Percentiles rank a stretch among this genome's conserved stretches.
Conservation (phyloP, 2,797 vertebrate genomes). For the Cyclopterus lumpus region DNA sequence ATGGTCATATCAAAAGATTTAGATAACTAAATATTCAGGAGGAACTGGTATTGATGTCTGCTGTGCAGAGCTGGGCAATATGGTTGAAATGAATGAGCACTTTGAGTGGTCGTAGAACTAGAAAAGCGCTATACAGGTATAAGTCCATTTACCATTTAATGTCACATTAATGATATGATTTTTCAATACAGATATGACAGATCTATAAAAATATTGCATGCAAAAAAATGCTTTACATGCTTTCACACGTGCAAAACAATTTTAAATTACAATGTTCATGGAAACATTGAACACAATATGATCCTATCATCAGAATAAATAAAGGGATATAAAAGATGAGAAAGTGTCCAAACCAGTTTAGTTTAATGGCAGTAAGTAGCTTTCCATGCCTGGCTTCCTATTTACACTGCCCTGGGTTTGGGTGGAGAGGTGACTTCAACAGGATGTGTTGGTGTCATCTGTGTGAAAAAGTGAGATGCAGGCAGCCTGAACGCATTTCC, state of each 20-base stretch:
- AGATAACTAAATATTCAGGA: not conserved
- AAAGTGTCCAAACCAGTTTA: not conserved
- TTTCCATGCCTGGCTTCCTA: constrained; percentile 23
- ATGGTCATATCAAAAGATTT: not conserved
- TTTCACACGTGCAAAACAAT: not conserved
- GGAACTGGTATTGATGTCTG: not conserved
- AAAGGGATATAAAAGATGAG: not conserved
- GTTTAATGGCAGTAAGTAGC: not conserved
- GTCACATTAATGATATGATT: not conserved
- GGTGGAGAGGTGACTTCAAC: constrained; percentile 6
- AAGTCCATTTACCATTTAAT: not conserved
- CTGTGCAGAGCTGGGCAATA: not conserved
- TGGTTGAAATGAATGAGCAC: not conserved
- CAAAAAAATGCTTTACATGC: not conserved
- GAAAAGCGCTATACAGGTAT: not conserved
- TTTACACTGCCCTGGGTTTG: not conserved
- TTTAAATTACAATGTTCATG: not conserved
- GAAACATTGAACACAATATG: not conserved
- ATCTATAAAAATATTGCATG: not conserved
- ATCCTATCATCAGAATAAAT: not conserved
- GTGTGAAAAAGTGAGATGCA: constrained; percentile 22
- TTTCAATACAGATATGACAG: not conserved
- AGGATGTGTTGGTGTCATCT: constrained; percentile 6
- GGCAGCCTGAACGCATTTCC: constrained; percentile 45
- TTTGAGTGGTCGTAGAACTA: not conserved